phyloP scores from a whole-genome alignment of 2,797 vertebrate species.

The Cossypha dichroa region DNA sequence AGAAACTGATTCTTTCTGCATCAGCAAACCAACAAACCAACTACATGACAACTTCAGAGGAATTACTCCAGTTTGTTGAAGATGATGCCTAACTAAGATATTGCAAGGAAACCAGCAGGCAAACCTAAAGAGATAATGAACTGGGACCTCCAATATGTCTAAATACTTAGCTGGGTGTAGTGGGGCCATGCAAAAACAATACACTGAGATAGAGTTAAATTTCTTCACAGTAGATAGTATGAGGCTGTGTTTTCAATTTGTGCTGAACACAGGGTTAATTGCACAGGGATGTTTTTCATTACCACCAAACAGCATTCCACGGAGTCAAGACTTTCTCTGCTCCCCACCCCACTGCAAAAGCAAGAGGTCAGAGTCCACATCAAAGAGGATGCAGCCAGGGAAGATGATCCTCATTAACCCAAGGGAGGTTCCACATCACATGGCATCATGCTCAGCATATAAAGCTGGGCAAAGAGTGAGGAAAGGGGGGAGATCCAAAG shows the following conservation, averaged over 20 bases:
- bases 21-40: not conserved
- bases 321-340: not conserved
- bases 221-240: not conserved
- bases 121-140: not conserved
- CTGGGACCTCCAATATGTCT: not conserved
- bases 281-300: not conserved
- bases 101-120: not conserved
- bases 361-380: not conserved
- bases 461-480: not conserved
- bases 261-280: not conserved
- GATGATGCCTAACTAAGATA: not conserved
- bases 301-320: not conserved
- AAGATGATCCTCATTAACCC: not conserved
- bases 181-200: not conserved
- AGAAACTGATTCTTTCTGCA: not conserved
- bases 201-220: not conserved
- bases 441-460: accelerated
- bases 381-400: not conserved
- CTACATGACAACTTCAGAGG: not conserved
- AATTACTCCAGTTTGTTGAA: not conserved
- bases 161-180: not conserved
- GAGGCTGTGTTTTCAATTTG: not conserved
- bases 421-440: not conserved
- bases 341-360: not conserved
- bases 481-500: accelerated